Conservation (phyloP, 1,140 invertebrate genomes). For the Andricus grossulariae region DNA sequence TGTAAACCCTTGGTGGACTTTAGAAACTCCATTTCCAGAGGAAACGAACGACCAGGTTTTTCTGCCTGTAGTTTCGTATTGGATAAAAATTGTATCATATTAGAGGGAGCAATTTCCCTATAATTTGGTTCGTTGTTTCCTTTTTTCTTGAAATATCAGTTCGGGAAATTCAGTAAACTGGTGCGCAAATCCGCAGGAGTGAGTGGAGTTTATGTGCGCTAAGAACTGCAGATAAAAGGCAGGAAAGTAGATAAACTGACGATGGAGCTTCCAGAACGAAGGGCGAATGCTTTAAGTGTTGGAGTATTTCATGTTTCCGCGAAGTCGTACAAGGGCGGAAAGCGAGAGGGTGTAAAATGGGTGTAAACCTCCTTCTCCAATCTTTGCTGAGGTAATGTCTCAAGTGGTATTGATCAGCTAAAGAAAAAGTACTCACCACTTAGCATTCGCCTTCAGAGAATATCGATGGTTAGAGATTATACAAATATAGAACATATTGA, state of each 20-base stretch:
- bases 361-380: constrained; percentile 40
- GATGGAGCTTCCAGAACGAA: constrained; percentile 27
- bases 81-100: constrained; percentile 43
- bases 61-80: constrained; percentile 38
- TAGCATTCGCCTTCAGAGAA: not conserved
- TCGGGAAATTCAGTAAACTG: constrained; percentile 11
- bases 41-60: constrained; percentile 34
- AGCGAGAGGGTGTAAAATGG: constrained; percentile 41
- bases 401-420: constrained; percentile 47
- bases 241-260: constrained; percentile 31
- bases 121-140: constrained; percentile 4
- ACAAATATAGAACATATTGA: not conserved
- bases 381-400: constrained; percentile 49
- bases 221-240: constrained; percentile 27
- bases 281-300: constrained; percentile 4
- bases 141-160: constrained; percentile 26
- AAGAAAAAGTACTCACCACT: constrained; percentile 23
- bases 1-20: too few relatives aligned
- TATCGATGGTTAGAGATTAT: constrained; percentile 3
- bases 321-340: constrained; percentile 45
- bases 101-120: too few relatives aligned
- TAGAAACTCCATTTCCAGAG: too few relatives aligned
- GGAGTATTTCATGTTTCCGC: constrained; percentile 47
- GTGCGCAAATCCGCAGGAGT: constrained; percentile 17
- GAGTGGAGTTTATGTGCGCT: constrained; percentile 6